Conservation (phyloP, 2,888 invertebrate genomes). For the Adelphocoris suturalis region DNA sequence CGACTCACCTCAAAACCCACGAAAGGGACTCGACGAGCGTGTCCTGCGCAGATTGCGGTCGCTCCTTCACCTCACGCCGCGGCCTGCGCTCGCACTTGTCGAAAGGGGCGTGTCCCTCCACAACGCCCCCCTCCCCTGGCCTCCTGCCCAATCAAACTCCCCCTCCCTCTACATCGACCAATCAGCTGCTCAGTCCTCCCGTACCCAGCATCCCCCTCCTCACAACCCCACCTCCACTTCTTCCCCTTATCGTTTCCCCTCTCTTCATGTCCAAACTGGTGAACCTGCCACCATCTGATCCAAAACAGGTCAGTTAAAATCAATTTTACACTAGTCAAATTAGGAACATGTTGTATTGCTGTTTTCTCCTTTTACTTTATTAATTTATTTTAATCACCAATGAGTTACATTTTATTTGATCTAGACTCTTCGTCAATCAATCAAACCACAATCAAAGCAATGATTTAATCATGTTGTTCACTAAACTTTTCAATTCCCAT, state of each 20-base stretch:
- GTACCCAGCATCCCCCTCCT: background rate
- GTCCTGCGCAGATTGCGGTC: constrained; percentile 69
- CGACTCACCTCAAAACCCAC: constrained; percentile 74
- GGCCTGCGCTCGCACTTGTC: constrained; percentile 71
- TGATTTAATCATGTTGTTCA: too few species aligned
- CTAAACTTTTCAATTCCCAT: too few species aligned
- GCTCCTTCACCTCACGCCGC: constrained; percentile 68
- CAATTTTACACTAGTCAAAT: background rate
- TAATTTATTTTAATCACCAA: background rate
- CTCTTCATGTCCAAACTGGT: constrained; percentile 46
- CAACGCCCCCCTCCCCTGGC: background rate
- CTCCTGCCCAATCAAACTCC: background rate
- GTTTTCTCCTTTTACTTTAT: too few species aligned
- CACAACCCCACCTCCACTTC: background rate
- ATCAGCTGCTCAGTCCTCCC: background rate
- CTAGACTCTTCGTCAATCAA: background rate
- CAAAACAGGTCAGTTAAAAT: constrained; percentile 24
- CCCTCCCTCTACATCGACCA: background rate
- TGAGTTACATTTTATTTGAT: background rate
- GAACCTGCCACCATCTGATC: background rate
- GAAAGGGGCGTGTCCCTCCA: constrained; percentile 62
- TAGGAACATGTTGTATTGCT: too few species aligned
- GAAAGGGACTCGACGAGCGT: constrained; percentile 66
- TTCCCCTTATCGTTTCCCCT: constrained; percentile 16
- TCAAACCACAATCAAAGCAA: background rate